Evolutionary conservation across 2,113 vertebrate species (phyloP).

Genomic region (Toxotes chatareus): DNA sequence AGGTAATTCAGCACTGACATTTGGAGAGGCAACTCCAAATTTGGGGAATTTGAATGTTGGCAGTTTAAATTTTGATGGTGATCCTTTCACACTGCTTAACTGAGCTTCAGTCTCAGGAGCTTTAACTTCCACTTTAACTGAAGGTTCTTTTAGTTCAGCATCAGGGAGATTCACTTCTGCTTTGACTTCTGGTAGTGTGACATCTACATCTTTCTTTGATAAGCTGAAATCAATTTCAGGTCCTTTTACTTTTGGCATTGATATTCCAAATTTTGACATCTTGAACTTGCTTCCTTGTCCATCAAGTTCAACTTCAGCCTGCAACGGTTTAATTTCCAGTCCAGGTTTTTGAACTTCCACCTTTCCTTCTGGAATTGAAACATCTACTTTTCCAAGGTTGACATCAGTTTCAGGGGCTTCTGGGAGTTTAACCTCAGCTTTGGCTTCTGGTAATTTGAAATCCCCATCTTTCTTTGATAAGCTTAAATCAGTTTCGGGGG

Average conservation of each 20-base stretch:
- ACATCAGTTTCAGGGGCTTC: background rate
- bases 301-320: background rate
- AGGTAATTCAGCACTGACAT: constrained; percentile 14
- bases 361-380: constrained; percentile 36
- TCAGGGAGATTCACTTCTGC: constrained; percentile 36
- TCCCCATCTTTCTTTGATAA: constrained; percentile 41
- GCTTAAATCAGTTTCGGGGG: constrained; percentile 47
- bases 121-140: constrained; percentile 42
- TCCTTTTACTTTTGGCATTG: constrained; percentile 51
- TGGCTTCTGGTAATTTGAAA: constrained; percentile 32
- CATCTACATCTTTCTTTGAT: constrained; percentile 46
- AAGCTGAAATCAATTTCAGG: constrained; percentile 44
- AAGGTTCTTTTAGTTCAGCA: constrained; percentile 24
- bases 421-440: constrained; percentile 11
- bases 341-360: constrained; percentile 46
- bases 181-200: constrained; percentile 35
- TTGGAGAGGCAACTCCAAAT: constrained; percentile 38
- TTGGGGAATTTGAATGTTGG: constrained; percentile 61
- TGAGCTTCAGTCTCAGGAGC: constrained; percentile 27
- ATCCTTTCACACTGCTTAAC: constrained; percentile 20
- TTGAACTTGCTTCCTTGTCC: constrained; percentile 47
- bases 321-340: constrained; percentile 21
- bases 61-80: constrained; percentile 62
- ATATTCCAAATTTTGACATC: constrained; percentile 48
- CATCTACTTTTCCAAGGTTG: constrained; percentile 28